Conservation (phyloP, 1,140 invertebrate species). For the Mactra quadrangularis region DNA sequence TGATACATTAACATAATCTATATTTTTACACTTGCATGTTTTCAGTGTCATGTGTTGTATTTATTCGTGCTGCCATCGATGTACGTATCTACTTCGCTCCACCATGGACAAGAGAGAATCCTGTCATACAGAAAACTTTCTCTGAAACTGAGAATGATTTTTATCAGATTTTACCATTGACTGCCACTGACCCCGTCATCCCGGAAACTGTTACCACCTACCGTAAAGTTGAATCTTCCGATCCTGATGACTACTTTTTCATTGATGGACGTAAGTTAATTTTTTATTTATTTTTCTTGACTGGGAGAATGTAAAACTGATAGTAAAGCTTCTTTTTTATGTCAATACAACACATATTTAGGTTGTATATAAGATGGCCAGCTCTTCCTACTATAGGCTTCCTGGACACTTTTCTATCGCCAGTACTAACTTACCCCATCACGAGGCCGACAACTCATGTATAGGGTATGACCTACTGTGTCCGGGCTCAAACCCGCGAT, state of each 20-base stretch:
- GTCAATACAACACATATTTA: too few species aligned
- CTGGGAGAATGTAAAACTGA: too few species aligned
- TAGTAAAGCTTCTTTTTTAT: too few species aligned
- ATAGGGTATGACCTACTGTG: too few species aligned
- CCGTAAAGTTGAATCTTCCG: constrained; percentile 2
- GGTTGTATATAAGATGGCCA: too few species aligned
- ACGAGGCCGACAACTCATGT: too few species aligned
- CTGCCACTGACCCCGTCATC: constrained; percentile 34
- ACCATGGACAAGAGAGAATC: constrained; percentile 40
- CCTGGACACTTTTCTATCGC: too few species aligned
- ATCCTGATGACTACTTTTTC: constrained; percentile 30
- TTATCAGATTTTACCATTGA: constrained; percentile 32
- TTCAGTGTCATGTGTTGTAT: constrained; percentile 48
- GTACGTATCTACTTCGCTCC: constrained; percentile 33
- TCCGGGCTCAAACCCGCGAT: too few species aligned
- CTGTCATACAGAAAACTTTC: constrained; percentile 21
- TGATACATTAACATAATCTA: too few species aligned
- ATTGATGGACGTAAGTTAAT: constrained; percentile 36
- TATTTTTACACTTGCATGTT: too few species aligned
- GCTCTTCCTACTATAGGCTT: too few species aligned
- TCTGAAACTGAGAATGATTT: neutral
- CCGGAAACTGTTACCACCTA: constrained; percentile 3
- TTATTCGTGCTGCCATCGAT: constrained; percentile 40
- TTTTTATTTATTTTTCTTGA: neutral
- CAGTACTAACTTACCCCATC: too few species aligned